These are phyloP conservation scores for Brachionus manjavacas DNA, from an alignment of 1,140 invertebrate genomes.

Conservation along the genomic window DNA sequence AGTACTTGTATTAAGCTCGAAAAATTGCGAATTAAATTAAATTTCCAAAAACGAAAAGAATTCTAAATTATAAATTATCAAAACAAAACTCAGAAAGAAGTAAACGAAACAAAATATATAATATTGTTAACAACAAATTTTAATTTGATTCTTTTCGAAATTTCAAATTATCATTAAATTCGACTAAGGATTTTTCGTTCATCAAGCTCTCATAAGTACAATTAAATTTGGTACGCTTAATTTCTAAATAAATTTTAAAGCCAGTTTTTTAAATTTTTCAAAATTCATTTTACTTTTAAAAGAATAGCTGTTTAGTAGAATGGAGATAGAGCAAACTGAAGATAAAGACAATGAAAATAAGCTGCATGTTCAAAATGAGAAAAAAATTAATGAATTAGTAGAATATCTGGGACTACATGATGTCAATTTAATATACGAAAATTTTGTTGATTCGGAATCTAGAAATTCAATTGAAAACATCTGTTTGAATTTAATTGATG, in stretches of 20 bases:
- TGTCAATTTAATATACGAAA: conserved; percentile 27
- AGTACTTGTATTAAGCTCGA: not conserved
- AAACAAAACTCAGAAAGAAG: not conserved
- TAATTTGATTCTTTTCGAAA: not conserved
- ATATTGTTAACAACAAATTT: not conserved
- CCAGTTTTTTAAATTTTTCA: not conserved
- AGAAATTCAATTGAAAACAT: not conserved
- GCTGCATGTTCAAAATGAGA: not conserved
- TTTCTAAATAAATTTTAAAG: not conserved
- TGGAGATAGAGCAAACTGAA: not conserved
- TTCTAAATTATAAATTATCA: conserved; percentile 21
- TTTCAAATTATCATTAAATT: not conserved
- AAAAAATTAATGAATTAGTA: not conserved
- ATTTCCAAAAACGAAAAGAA: conserved; percentile 9
- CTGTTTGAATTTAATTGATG: not conserved
- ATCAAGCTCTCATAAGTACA: not conserved
- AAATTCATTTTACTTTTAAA: no score
- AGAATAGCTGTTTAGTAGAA: not conserved
- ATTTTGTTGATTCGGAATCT: not conserved
- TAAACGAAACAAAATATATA: not conserved
- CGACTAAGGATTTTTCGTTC: not conserved
- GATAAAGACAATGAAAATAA: not conserved
- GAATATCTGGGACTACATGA: not conserved
- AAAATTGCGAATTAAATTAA: conserved; percentile 40
- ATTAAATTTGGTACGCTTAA: not conserved